Conservation (phyloP, 2,888 invertebrate genomes). For the Adelognathus sp. region DNA sequence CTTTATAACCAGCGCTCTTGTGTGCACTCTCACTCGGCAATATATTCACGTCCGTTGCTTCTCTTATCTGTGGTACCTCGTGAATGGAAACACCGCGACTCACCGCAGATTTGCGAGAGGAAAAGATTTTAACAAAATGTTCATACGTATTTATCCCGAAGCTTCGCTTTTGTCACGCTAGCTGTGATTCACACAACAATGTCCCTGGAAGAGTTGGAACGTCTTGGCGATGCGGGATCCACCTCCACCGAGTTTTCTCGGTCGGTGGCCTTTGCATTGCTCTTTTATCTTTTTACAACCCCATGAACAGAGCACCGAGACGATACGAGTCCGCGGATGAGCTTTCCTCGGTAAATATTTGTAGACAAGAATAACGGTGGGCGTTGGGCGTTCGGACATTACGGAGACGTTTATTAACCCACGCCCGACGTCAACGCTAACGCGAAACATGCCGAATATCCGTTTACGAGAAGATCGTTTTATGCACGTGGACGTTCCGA, state of each 20-base stretch:
- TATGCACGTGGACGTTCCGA: constrained; percentile 43
- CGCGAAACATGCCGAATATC: constrained; percentile 42
- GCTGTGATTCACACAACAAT: not conserved
- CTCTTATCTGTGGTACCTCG: not conserved
- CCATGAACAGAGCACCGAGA: constrained; percentile 61
- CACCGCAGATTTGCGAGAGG: not conserved
- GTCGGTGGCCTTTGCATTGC: constrained; percentile 27
- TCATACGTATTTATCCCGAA: not conserved
- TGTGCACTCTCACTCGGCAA: constrained; percentile 5
- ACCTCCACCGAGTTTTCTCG: constrained; percentile 27
- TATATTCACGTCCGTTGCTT: constrained; percentile 1
- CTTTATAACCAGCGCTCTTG: not conserved
- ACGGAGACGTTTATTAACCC: constrained; percentile 74
- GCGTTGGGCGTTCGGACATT: constrained; percentile 66
- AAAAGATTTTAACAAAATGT: not conserved
- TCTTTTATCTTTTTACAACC: constrained; percentile 69
- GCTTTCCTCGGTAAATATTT: constrained; percentile 69
- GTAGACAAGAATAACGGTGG: constrained; percentile 68
- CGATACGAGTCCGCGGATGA: constrained; percentile 22
- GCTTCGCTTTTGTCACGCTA: not conserved
- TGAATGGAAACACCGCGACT: not conserved
- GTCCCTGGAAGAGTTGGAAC: constrained; percentile 54
- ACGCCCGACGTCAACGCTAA: constrained; percentile 59
- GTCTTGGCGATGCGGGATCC: constrained; percentile 50
- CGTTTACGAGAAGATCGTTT: constrained; percentile 65